Evolutionary conservation across 2,797 vertebrate genomes (phyloP).

Genomic region (Galago senegalensis): DNA sequence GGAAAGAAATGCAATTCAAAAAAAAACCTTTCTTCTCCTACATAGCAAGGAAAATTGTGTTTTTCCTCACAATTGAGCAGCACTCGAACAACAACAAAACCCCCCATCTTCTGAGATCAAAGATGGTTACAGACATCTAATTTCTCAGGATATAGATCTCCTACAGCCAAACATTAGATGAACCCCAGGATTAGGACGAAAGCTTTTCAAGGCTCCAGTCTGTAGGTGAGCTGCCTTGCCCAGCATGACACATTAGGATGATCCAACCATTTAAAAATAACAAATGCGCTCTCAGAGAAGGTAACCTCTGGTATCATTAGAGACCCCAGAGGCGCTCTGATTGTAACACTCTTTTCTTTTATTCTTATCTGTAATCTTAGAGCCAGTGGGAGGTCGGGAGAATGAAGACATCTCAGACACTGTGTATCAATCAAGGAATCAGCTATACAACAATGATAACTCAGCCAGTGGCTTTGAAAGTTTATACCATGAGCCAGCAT

Average conservation of each 20-base stretch:
- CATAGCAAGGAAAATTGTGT: neutral
- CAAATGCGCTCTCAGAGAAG: constrained; percentile 43
- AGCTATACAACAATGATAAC: constrained; percentile 40
- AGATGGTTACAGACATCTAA: constrained; percentile 49
- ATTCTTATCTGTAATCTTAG: constrained; percentile 68
- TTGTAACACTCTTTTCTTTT: constrained; percentile 55
- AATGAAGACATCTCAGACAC: constrained; percentile 43
- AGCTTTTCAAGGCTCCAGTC: constrained; percentile 21
- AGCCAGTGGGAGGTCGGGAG: constrained; percentile 56
- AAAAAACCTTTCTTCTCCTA: neutral
- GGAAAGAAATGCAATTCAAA: neutral
- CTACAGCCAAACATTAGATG: constrained; percentile 19
- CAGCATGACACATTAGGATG: constrained; percentile 25
- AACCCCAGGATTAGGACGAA: constrained; percentile 35
- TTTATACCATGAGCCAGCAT: constrained; percentile 60
- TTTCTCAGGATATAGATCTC: constrained; percentile 57
- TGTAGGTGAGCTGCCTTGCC: neutral
- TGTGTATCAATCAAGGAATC: constrained; percentile 47
- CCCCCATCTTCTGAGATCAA: constrained; percentile 36
- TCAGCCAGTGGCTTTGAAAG: constrained; percentile 49
- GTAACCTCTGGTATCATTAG: constrained; percentile 67
- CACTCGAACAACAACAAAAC: neutral
- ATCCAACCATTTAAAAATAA: constrained; percentile 63
- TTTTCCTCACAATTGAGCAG: constrained; percentile 47
- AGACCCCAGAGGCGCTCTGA: constrained; percentile 3